A percentile compares a stretch with the other conserved stretches of the same genome.
These are phyloP conservation scores for Morpho deidamia DNA, from an alignment of 2,888 invertebrate species.

Conservation along the genomic window DNA sequence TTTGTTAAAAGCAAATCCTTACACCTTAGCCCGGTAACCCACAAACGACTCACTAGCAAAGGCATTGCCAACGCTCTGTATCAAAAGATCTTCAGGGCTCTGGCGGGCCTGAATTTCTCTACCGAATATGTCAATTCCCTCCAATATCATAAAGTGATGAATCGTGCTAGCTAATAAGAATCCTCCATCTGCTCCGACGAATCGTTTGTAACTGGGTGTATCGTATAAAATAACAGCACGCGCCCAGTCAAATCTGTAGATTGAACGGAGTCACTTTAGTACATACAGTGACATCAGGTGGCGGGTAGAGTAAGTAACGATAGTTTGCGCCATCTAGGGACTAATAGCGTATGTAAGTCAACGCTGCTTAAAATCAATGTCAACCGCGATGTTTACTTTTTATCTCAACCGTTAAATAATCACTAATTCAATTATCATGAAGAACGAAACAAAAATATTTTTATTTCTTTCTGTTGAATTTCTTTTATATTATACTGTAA, in stretches of 20 bases:
- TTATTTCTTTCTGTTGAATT: too few species aligned
- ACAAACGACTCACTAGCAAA: constrained; percentile 73
- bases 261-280: not conserved
- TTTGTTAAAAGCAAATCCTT: not conserved
- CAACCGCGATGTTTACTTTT: not conserved
- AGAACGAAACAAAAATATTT: too few species aligned
- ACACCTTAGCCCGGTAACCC: constrained; percentile 1
- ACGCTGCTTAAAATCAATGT: too few species aligned
- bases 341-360: not conserved
- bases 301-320: constrained; percentile 11
- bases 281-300: constrained; percentile 21
- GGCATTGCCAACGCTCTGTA: constrained; percentile 67
- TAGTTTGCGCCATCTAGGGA: constrained; percentile 1
- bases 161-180: constrained; percentile 86
- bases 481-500: too few species aligned
- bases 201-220: constrained; percentile 81
- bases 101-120: constrained; percentile 52
- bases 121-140: constrained; percentile 45
- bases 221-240: constrained; percentile 87
- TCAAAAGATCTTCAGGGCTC: constrained; percentile 69
- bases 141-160: constrained; percentile 75
- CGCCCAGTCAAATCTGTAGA: constrained; percentile 83
- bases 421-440: too few species aligned
- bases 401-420: too few species aligned
- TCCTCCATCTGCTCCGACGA: constrained; percentile 86